These are phyloP conservation scores for Aurelia coerulea DNA, from an alignment of 30 jellyfish, hydroid and myxozoan genomes.

Conservation along the genomic window DNA sequence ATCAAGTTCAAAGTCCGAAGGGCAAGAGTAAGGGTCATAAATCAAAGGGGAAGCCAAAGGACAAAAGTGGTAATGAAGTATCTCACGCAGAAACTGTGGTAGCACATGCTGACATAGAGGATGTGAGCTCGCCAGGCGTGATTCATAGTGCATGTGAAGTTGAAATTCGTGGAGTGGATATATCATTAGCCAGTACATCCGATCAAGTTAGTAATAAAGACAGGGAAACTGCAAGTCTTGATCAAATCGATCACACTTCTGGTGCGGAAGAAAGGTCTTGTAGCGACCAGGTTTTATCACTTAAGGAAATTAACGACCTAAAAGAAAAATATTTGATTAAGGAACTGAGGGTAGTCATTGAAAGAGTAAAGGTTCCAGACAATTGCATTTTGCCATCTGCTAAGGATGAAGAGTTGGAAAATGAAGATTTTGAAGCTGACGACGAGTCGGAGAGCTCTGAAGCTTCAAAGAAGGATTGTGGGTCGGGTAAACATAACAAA, in stretches of 20 bases:
- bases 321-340: conserved; percentile 7
- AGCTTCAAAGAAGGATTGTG: background rate
- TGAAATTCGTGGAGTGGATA: background rate
- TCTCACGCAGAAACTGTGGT: background rate
- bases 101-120: background rate
- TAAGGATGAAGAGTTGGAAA: background rate
- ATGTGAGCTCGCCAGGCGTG: background rate
- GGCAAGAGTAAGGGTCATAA: background rate
- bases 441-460: background rate
- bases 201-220: no score
- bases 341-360: conserved; percentile 6
- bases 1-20: background rate
- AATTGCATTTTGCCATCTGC: background rate
- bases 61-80: background rate
- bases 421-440: background rate
- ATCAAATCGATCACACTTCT: no score
- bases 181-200: no score
- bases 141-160: background rate
- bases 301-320: no score
- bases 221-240: background rate
- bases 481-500: background rate
- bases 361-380: conserved; percentile 27
- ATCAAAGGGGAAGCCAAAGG: background rate
- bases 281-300: no score
- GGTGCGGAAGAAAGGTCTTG: no score